Conservation (phyloP, 2,888 invertebrate genomes). For the Agrilus mali region DNA sequence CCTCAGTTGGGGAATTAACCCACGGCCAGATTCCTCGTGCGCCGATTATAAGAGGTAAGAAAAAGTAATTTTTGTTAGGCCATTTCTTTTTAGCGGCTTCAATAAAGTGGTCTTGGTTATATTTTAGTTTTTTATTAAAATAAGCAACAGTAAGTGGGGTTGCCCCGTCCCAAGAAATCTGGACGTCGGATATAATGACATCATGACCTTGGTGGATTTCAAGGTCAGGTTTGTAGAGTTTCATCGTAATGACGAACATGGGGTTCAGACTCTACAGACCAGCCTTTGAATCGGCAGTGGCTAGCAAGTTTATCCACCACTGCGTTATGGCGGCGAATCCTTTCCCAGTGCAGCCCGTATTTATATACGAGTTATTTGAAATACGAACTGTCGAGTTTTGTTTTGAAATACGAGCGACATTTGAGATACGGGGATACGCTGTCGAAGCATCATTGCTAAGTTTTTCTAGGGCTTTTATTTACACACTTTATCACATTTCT, state of each 20-base stretch:
- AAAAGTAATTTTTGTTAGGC: conserved; percentile 6
- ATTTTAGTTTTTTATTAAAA: conserved; percentile 9
- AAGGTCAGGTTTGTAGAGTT: conserved; percentile 13
- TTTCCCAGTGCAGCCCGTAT: conserved; percentile 6
- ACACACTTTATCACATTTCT: too few relatives aligned
- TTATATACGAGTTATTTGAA: too few relatives aligned
- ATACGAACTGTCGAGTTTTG: too few relatives aligned
- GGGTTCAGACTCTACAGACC: conserved; percentile 14
- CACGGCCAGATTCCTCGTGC: conserved; percentile 17
- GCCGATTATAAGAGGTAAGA: conserved; percentile 14
- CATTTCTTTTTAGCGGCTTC: conserved; percentile 11
- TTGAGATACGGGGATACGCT: too few relatives aligned
- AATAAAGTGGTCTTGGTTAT: conserved; percentile 11
- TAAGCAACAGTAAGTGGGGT: conserved; percentile 4
- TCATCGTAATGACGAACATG: conserved; percentile 13
- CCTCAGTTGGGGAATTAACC: conserved; percentile 6
- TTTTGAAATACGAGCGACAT: too few relatives aligned
- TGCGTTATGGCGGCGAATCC: conserved; percentile 13
- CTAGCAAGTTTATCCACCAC: conserved; percentile 11
- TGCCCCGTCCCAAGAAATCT: conserved; percentile 11
- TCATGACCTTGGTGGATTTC: conserved; percentile 4
- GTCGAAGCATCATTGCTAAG: too few relatives aligned
- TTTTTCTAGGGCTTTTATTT: too few relatives aligned
- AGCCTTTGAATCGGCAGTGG: conserved; percentile 6
- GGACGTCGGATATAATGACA: conserved; percentile 6